These are phyloP conservation scores for Helleia helle DNA, from an alignment of 2,888 invertebrate species.

Conservation along the genomic window DNA sequence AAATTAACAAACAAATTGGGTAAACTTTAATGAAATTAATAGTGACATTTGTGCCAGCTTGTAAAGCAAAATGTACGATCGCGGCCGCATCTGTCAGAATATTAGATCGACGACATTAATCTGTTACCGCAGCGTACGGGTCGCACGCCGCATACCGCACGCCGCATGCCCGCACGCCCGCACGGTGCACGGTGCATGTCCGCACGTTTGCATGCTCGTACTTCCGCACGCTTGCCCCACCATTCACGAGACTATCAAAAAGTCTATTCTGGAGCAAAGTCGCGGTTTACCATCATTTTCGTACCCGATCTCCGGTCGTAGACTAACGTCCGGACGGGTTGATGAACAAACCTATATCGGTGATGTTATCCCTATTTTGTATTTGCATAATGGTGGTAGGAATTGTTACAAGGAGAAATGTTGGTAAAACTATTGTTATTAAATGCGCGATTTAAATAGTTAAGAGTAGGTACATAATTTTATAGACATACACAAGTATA, in stretches of 20 bases:
- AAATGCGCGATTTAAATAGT: no score
- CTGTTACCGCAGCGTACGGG: conserved; percentile 30
- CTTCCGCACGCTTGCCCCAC: conserved; percentile 15
- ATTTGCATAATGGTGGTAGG: no score
- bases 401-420: no score
- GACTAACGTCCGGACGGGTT: conserved; percentile 31
- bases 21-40: conserved; percentile 13
- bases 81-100: conserved; percentile 51
- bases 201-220: no score
- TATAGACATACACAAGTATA: no score
- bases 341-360: conserved; percentile 12
- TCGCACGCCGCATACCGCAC: conserved; percentile 9
- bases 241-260: conserved; percentile 37
- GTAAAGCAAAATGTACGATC: conserved; percentile 20
- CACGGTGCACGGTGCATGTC: conserved; percentile 9
- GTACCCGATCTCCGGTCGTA: conserved; percentile 44
- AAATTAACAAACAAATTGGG: background rate
- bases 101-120: conserved; percentile 64
- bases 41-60: conserved; percentile 17
- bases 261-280: conserved; percentile 47
- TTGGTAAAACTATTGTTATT: no score
- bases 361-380: background rate
- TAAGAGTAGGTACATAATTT: no score
- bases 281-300: conserved; percentile 47
- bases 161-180: conserved; percentile 12